Evolutionary conservation across 1,140 invertebrate genomes (phyloP), one percentile per base, ranked within the genome.

Genomic region (Nasonia giraulti): DNA sequence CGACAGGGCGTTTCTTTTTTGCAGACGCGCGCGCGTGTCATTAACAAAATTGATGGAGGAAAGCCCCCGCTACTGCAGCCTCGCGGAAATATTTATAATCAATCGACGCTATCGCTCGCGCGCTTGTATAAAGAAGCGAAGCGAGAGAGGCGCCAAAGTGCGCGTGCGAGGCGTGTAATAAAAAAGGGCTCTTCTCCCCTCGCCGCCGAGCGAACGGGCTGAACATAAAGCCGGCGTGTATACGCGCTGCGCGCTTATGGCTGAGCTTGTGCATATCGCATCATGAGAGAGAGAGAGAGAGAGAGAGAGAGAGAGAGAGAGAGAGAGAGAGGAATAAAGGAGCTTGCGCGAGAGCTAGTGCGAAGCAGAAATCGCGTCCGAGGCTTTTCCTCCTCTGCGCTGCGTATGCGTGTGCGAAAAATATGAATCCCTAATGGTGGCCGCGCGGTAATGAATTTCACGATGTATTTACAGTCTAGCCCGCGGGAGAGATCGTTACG

Each of bases 11-110:
- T 66, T 66, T 66, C 31, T 78, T 78, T 82, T 84, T 84, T 79
- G 40, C 74, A 55, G 33, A 27, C 27, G 44, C 55, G 27, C 27
- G 27, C 27, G 23, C 69, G 85, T 81, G 86, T 84, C 84, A 87
- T 87, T 87, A 87, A 86, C 81, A 75, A 86, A 82, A 87, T 87
- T 87, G 81, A 86, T 85, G 80, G 84, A 81, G 40, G 81, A 82
- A 74, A 62, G 55, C 55, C 17, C n/a, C 17, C 5, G 80, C 47
- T 27, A 27, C 27, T 69, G 84, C 85, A 81, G 33, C 33, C 33
- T 83, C n/a, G 73, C 31, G 69, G 81, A 89, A 89, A 90, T 89
- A 89, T 90, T 89, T 87, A 89, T 85, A 89, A 89, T 87, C 88
- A 88, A 90, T 89, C 86, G 85, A 10, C 40, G 27, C 68, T 71